These are phyloP conservation scores for Corynorhinus townsendii DNA, from an alignment of 2,113 vertebrate species.

Conservation along the genomic window DNA sequence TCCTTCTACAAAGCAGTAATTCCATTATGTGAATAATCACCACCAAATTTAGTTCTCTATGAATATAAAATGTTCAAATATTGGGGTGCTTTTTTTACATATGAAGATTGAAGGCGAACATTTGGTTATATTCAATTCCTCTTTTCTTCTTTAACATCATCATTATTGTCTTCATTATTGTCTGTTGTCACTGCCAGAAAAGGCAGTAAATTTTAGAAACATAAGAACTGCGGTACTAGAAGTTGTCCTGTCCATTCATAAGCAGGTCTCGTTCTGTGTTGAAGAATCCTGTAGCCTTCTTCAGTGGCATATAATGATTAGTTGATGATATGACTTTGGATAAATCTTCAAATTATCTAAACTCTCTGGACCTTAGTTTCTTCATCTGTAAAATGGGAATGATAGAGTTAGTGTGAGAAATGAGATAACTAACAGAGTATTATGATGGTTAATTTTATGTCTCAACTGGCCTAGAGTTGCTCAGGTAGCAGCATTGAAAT, in stretches of 20 bases:
- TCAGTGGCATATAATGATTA: background rate
- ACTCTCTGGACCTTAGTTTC: background rate
- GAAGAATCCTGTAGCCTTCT: background rate
- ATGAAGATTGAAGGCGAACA: background rate
- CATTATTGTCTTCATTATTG: background rate
- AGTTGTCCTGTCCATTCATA: background rate
- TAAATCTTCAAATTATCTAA: background rate
- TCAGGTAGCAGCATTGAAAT: background rate
- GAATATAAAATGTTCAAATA: slow-evolving; percentile 42
- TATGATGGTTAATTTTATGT: background rate
- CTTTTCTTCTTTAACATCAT: background rate
- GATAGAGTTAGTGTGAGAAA: background rate
- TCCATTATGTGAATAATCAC: slow-evolving; percentile 48
- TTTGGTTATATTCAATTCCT: background rate
- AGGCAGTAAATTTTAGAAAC: background rate
- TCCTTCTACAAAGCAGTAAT: slow-evolving; percentile 50
- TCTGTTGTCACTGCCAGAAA: background rate
- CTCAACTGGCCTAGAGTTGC: background rate
- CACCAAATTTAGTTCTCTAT: slow-evolving; percentile 35
- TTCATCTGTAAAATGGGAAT: background rate
- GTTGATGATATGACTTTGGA: background rate
- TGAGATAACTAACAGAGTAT: background rate
- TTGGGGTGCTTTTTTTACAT: slow-evolving; percentile 3
- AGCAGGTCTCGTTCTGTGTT: background rate
- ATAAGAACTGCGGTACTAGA: background rate